A percentile compares a stretch with the other conserved stretches of the same genome.
phyloP scores from a whole-genome alignment of 1,140 invertebrate species.

The Zelostemma sp. region DNA sequence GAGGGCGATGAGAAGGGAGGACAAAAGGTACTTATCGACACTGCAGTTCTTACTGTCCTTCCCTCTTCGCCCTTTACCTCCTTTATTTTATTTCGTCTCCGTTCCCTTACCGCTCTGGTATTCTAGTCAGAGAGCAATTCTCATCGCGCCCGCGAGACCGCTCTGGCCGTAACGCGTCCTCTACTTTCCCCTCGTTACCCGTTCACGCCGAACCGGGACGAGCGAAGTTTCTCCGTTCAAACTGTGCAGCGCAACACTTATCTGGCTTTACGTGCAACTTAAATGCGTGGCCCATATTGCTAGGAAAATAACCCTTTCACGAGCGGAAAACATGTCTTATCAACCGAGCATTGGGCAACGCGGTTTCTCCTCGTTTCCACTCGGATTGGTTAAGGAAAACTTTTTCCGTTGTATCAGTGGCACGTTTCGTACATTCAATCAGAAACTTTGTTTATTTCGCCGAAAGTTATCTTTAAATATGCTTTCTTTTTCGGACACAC shows the following conservation, averaged over 20 bases:
- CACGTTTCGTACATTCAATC: neutral
- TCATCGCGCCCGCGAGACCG: constrained; percentile 39
- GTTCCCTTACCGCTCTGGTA: constrained; percentile 2
- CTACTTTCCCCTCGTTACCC: constrained; percentile 28
- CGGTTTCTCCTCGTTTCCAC: constrained; percentile 12
- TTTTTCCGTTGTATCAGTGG: constrained; percentile 17
- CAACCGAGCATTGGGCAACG: constrained; percentile 13
- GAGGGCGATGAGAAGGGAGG: constrained; percentile 26
- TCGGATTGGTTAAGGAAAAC: constrained; percentile 9
- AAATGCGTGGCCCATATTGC: constrained; percentile 23
- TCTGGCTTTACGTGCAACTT: constrained; percentile 17
- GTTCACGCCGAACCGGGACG: constrained; percentile 18
- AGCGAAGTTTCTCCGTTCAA: constrained; percentile 28
- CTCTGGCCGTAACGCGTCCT: constrained; percentile 20
- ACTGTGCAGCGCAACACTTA: constrained; percentile 27
- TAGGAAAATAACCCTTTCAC: constrained; percentile 28
- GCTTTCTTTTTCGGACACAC: too few relatives aligned
- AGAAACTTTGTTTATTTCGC: neutral
- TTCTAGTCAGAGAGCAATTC: constrained; percentile 27
- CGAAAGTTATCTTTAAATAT: too few relatives aligned
- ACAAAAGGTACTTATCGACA: constrained; percentile 58
- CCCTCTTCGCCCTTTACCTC: constrained; percentile 8
- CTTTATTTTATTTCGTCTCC: constrained; percentile 24
- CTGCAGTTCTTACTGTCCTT: constrained; percentile 32
- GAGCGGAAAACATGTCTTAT: constrained; percentile 27